Evolutionary conservation across 2,113 vertebrate species (phyloP), one percentile per base, ranked within the genome.

Genomic region (Lathamus discolor): DNA sequence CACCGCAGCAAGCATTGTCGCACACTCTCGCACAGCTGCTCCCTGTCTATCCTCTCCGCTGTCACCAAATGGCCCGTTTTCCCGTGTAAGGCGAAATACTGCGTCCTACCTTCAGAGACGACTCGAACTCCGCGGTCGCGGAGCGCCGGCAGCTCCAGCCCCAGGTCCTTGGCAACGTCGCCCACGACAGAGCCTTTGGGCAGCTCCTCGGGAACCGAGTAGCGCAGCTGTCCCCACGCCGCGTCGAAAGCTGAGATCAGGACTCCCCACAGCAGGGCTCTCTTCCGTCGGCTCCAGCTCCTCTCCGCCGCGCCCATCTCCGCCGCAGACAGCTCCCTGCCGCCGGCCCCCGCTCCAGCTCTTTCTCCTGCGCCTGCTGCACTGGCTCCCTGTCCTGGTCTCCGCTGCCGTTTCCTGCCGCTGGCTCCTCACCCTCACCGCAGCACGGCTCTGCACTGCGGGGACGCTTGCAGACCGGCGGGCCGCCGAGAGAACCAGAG

Each of bases 31-130:
- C 98, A 98, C 6, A 97, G 70, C 52, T 88, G 44, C 80, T 97
- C 97, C 10, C 97, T 91, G 63, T 98, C 98, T 28, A 98, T 96
- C 8, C 29, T 55, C 16, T 44, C 24, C 1, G 72, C 54, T 5
- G 72, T 75, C 54, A 75, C 52, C 98, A 68, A 54, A 54, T 97
- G 88, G 10, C 98, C 98, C 4, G 86, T 97, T 20, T 59, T 86
- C 2, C 59, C 25, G 15, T 98, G 96, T 4, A 98, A 84, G 25
- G 23, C 0, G 10, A 70, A 82, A 61, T 82, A 70, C 43, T 59
- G 44, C 5, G 2, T 70, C 28, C 8, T 61, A 29, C 57, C 27
- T 55, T 55, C 54, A 11, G 29, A 55, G 11, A 55, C 5, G 54
- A 55, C 54, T 19, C 54, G 54, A 6, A 55, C 31, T 1, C 31